A percentile compares a stretch with the other conserved stretches of the same genome.
phyloP scores from a whole-genome alignment of 2,113 vertebrate species.

The Leuciscus idus region DNA sequence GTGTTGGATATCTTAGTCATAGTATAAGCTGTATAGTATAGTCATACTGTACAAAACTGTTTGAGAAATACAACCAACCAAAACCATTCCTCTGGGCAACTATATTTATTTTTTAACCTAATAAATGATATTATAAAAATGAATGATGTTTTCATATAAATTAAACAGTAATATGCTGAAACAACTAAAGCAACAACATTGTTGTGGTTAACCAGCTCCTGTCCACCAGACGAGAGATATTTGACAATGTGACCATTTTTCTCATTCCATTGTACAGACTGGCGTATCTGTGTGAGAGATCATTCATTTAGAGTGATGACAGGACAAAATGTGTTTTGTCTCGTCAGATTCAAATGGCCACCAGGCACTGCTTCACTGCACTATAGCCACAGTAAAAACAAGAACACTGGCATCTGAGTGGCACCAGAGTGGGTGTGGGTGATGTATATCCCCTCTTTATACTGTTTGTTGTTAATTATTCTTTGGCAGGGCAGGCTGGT shows the following conservation, averaged over 20 bases:
- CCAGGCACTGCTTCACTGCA: conserved; percentile 62
- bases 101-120: background rate
- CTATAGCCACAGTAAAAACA: conserved; percentile 62
- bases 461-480: conserved; percentile 19
- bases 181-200: conserved; percentile 3
- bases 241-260: conserved; percentile 30
- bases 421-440: conserved; percentile 60
- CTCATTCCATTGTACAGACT: conserved; percentile 31
- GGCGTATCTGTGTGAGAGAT: conserved; percentile 29
- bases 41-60: background rate
- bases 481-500: conserved; percentile 55
- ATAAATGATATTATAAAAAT: background rate
- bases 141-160: background rate
- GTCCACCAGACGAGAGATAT: background rate
- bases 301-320: conserved; percentile 61
- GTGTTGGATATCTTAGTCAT: background rate
- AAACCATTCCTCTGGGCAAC: conserved; percentile 1
- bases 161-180: background rate
- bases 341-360: conserved; percentile 64
- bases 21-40: background rate
- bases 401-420: conserved; percentile 66
- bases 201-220: background rate
- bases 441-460: conserved; percentile 7
- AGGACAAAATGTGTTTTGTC: conserved; percentile 62
- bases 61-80: background rate